Evolutionary conservation across 35 echinoderm and acorn worm genomes (phyloP).

Genomic region (Ophiothrix spiculata): DNA sequence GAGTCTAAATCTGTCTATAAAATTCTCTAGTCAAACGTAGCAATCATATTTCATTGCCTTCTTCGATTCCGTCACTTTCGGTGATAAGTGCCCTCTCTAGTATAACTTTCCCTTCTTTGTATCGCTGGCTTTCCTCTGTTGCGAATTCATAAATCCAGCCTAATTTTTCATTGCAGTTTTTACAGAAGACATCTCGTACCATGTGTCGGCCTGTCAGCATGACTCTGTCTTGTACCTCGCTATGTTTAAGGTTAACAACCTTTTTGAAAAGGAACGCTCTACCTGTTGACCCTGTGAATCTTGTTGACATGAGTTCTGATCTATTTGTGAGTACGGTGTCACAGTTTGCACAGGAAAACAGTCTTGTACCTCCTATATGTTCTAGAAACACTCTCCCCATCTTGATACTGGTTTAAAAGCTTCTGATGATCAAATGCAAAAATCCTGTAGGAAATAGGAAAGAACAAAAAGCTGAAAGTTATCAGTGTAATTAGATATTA

Average conservation of each 20-base stretch:
- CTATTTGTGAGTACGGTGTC: constrained; percentile 92
- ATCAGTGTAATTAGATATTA: too few species aligned
- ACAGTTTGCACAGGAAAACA: constrained; percentile 98
- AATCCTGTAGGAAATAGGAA: too few species aligned
- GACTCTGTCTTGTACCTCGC: constrained; percentile 90
- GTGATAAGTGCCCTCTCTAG: constrained; percentile 90
- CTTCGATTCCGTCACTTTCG: constrained; percentile 94
- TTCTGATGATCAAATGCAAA: too few species aligned
- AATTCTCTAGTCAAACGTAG: too few species aligned
- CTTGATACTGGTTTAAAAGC: too few species aligned
- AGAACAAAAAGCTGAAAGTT: too few species aligned
- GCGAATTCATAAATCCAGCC: constrained; percentile 99
- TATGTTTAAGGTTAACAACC: constrained; percentile 81
- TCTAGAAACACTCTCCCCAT: constrained; percentile 98
- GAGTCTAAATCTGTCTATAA: too few species aligned
- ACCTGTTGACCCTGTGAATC: constrained; percentile 93
- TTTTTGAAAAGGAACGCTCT: constrained; percentile 90
- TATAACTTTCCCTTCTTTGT: constrained; percentile 97
- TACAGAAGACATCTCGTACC: constrained; percentile 97
- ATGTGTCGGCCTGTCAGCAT: constrained; percentile 97
- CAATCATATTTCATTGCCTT: constrained; percentile 7
- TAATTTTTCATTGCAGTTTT: constrained; percentile 89
- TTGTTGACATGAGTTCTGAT: constrained; percentile 83
- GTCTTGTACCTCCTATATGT: constrained; percentile 79
- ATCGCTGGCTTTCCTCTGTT: constrained; percentile 85